Evolutionary conservation across 2,888 invertebrate genomes (phyloP).

Genomic region (Hydropsyche betteni): DNA sequence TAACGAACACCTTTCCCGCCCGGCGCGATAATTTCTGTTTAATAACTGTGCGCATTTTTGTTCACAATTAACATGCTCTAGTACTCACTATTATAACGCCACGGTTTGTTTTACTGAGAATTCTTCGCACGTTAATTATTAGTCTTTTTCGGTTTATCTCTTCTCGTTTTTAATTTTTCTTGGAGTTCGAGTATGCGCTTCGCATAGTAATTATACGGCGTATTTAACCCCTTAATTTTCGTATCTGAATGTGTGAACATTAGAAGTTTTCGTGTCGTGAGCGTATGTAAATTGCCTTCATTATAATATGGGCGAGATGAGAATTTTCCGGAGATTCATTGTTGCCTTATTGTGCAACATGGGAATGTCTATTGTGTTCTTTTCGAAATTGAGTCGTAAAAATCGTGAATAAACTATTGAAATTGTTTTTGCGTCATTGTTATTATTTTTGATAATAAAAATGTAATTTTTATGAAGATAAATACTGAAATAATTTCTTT

Average conservation of each 20-base stretch:
- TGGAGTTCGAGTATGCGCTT: background rate
- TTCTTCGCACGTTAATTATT: background rate
- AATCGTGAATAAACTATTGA: background rate
- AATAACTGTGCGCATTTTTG: constrained; percentile 21
- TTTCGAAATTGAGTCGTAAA: background rate
- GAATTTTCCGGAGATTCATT: no score
- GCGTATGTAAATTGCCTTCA: background rate
- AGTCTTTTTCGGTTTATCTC: background rate
- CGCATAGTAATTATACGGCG: constrained; percentile 3
- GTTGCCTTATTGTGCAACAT: background rate
- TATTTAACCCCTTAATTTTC: background rate
- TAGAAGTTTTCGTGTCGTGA: background rate
- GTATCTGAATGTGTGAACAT: background rate
- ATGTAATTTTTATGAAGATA: no score
- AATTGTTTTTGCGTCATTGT: background rate
- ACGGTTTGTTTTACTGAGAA: no score
- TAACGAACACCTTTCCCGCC: background rate
- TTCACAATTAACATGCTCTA: constrained; percentile 5
- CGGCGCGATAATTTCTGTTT: constrained; percentile 12
- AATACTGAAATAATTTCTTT: no score
- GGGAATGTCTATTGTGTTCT: background rate
- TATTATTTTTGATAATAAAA: no score
- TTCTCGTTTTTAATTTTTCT: background rate
- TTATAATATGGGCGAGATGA: no score
- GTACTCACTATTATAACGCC: no score